Evolutionary conservation across 2,113 vertebrate genomes (phyloP).

Genomic region (Caranx ignobilis): DNA sequence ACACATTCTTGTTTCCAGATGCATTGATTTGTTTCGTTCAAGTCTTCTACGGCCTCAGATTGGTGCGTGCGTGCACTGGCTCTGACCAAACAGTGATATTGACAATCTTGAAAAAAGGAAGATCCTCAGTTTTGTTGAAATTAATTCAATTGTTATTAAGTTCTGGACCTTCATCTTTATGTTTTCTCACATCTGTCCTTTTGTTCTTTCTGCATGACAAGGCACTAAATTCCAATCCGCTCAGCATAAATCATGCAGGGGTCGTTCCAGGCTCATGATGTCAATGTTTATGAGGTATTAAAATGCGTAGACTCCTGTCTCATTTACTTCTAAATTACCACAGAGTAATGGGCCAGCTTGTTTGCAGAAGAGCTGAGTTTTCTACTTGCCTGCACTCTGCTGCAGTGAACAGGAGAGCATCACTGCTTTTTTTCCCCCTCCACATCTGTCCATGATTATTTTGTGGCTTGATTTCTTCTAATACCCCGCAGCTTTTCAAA

Average conservation of each 20-base stretch:
- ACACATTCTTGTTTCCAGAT: slow-evolving; percentile 40
- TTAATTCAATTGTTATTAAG: slow-evolving; percentile 44
- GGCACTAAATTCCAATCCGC: slow-evolving; percentile 58
- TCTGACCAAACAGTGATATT: slow-evolving; percentile 30
- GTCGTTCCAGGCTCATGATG: slow-evolving; percentile 39
- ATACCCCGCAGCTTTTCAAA: slow-evolving; percentile 14
- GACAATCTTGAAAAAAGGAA: slow-evolving; percentile 20
- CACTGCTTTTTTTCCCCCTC: slow-evolving; percentile 9
- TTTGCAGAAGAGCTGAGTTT: slow-evolving; percentile 40
- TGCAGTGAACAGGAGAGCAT: slow-evolving; percentile 20
- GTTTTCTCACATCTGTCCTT: slow-evolving; percentile 18
- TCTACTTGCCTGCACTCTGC: slow-evolving; percentile 24
- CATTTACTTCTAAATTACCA: slow-evolving; percentile 65
- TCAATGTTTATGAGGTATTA: slow-evolving; percentile 63
- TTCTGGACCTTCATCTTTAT: slow-evolving; percentile 29
- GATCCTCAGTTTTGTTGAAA: slow-evolving; percentile 23
- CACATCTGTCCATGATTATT: slow-evolving; percentile 23
- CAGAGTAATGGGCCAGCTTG: slow-evolving; percentile 37
- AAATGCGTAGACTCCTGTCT: slow-evolving; percentile 53
- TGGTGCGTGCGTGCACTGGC: not conserved
- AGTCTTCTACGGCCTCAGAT: not conserved
- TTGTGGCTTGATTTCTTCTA: slow-evolving; percentile 16
- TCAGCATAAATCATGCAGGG: slow-evolving; percentile 60
- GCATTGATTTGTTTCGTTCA: not conserved
- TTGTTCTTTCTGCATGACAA: slow-evolving; percentile 58